A percentile compares a stretch with the other conserved stretches of the same genome.
These are phyloP conservation scores for Lasioglossum baleicum DNA, from an alignment of 1,140 invertebrate genomes.

Conservation along the genomic window DNA sequence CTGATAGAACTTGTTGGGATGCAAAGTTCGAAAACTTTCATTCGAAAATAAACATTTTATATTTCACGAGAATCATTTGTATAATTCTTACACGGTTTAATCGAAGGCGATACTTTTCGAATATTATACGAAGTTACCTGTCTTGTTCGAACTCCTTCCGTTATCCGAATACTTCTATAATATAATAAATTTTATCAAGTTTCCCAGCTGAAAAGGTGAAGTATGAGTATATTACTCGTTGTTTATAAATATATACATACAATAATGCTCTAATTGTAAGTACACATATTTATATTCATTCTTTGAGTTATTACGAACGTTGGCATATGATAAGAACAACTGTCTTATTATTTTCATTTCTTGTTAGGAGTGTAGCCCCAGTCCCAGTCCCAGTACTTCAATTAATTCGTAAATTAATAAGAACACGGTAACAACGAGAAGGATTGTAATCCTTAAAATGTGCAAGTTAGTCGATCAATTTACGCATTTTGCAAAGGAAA, in stretches of 20 bases:
- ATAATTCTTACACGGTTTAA: neutral
- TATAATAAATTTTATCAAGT: too few species aligned
- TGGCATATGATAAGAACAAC: too few species aligned
- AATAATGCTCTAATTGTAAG: too few species aligned
- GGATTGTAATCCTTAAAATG: too few species aligned
- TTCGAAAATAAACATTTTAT: slow-evolving; percentile 39
- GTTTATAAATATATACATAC: too few species aligned
- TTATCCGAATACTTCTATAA: too few species aligned
- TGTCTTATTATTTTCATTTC: neutral
- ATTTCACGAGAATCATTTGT: slow-evolving; percentile 28
- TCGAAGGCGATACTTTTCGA: neutral
- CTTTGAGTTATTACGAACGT: too few species aligned
- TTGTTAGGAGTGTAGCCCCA: neutral
- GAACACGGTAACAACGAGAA: neutral
- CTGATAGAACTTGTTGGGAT: slow-evolving; percentile 53
- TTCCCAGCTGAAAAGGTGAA: neutral
- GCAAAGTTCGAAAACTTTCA: slow-evolving; percentile 36
- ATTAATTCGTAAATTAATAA: neutral
- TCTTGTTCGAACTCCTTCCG: too few species aligned
- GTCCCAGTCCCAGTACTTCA: too few species aligned
- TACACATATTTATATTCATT: too few species aligned
- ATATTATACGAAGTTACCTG: too few species aligned
- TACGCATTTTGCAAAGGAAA: neutral
- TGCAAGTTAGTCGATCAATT: too few species aligned
- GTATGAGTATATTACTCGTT: neutral